Conservation (phyloP, 2,797 vertebrate genomes). For the Rachycentron canadum region DNA sequence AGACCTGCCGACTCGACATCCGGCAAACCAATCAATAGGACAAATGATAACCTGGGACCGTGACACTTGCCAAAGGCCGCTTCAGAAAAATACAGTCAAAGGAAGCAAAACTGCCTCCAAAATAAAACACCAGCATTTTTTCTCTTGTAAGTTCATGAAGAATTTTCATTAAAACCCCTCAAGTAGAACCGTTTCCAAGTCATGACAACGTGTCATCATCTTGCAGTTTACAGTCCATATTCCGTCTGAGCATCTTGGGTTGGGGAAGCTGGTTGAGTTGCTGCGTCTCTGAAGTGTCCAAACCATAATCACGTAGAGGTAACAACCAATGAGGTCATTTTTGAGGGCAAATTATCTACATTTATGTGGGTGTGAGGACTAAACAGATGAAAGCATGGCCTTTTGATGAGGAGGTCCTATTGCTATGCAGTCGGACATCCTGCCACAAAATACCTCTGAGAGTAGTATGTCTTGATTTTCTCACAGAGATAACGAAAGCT, state of each 20-base stretch:
- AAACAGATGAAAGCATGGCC: not conserved
- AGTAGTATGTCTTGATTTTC: not conserved
- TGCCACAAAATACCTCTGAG: not conserved
- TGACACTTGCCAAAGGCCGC: not conserved
- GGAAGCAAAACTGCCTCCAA: not conserved
- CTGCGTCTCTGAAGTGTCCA: not conserved
- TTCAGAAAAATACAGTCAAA: not conserved
- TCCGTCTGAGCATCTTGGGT: not conserved
- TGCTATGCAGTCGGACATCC: not conserved
- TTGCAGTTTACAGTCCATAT: not conserved
- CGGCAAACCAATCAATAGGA: slow-evolving; percentile 6
- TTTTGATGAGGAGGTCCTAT: not conserved
- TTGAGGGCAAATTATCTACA: not conserved
- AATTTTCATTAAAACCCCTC: not conserved
- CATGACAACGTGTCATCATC: not conserved
- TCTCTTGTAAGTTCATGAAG: no score
- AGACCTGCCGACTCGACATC: slow-evolving; percentile 1
- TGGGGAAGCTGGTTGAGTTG: no score
- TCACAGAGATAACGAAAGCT: not conserved
- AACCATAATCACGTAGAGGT: not conserved
- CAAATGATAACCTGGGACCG: slow-evolving; percentile 4
- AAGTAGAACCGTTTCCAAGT: not conserved
- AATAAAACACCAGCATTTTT: not conserved
- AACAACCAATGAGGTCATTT: not conserved
- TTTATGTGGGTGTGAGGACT: not conserved